Base-by-base conservation (phyloP, 2,113 vertebrate species). In the Lucifuga dentata region DNA sequence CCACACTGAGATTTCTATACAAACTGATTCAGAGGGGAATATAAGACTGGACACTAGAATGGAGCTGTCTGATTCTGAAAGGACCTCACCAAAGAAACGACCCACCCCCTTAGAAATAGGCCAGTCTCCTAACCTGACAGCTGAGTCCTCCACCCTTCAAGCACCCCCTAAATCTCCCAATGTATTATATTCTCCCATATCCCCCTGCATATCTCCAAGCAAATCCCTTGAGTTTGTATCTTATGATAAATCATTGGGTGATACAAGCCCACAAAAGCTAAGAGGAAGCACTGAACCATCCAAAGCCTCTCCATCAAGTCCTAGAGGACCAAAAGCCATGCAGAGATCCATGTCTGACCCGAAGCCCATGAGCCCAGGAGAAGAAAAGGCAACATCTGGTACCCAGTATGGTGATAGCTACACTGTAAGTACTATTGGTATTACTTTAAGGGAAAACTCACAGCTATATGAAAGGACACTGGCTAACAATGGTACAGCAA, bases 341-440 rank as follows among this genome's bases (percentile, higher is more conserved):
- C 97, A 98, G 83, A 94, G 96, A 49, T 99, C 98, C 78, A 88
- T 98, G 94, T 98, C 96, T 81, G 98, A 99, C 85, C 96, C 96
- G 59, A 98, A 98, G 83, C 93, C 96, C 81, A 93, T 97, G 93
- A 99, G 97, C 88, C 97, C 97, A 74, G 95, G 95, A 86, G 98
- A 99, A 61, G 97, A 98, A 76, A 94, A 86, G 80, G 91, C 93
- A 85, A 93, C 94, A 89, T 87, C 92, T 85, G 93, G 94, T 77
- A 95, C 95, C 90, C 96, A 97, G 74, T 95, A 93, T 91, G 91
- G 93, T 61, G 96, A 99, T 78, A 88, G 92, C 81, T 95, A 94
- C 75, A 91, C 93, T 91, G 98, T 99, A 92, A 98, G 97, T 92
- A 76, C 12, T 24, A 21, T 13, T 51, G 8, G 0, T 44, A 21